Percentiles rank a stretch among this genome's conserved stretches.
These are phyloP conservation scores for Parus major DNA, from an alignment of 2,113 vertebrate genomes.

Conservation along the genomic window DNA sequence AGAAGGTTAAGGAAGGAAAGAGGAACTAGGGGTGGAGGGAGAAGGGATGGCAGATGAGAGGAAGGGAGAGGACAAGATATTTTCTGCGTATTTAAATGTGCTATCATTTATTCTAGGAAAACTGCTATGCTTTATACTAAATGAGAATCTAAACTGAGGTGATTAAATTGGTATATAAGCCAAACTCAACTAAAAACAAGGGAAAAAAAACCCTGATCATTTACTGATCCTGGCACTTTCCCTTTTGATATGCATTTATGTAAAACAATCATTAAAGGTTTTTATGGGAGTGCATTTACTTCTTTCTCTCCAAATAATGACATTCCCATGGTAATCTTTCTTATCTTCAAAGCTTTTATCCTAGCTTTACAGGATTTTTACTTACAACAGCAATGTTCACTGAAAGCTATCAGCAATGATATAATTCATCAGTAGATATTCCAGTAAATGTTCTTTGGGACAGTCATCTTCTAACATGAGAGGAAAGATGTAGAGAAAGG, in stretches of 20 bases:
- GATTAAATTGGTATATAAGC: not conserved
- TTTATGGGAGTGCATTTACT: not conserved
- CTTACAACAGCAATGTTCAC: conserved; percentile 37
- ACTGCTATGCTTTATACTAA: not conserved
- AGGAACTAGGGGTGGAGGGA: not conserved
- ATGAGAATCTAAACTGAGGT: not conserved
- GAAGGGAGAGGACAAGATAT: not conserved
- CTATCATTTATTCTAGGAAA: not conserved
- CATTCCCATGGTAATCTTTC: conserved; percentile 29
- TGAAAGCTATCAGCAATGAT: conserved; percentile 1
- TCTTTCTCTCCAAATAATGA: conserved; percentile 23
- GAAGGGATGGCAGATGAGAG: not conserved
- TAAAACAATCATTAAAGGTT: not conserved
- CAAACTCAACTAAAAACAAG: not conserved
- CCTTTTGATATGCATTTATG: not conserved
- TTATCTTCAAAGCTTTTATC: conserved; percentile 38
- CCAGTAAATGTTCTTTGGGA: conserved; percentile 37
- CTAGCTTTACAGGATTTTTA: conserved; percentile 33
- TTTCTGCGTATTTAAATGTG: not conserved
- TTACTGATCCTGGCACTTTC: not conserved
- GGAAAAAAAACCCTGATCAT: not conserved
- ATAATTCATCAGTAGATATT: conserved; percentile 32
- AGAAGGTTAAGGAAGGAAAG: not conserved
- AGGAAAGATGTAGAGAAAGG: not conserved
- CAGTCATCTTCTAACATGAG: not conserved